Conservation (phyloP, 2,888 invertebrate genomes). For the Phengaris alcon region DNA sequence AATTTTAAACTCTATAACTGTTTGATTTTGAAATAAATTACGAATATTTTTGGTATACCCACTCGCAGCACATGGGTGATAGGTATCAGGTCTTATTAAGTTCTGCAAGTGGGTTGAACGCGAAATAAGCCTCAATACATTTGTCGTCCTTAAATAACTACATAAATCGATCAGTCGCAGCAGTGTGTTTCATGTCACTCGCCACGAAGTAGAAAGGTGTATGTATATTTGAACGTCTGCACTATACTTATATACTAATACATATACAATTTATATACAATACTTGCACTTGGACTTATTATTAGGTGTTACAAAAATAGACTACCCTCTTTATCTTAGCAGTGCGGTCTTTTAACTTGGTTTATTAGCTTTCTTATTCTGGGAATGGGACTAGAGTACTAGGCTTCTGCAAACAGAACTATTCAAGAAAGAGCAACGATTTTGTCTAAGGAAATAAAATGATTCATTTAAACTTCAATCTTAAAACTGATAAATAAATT, state of each 20-base stretch:
- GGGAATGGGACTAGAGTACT: background rate
- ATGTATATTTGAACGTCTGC: conserved; percentile 20
- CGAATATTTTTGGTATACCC: too few relatives aligned
- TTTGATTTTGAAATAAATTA: too few relatives aligned
- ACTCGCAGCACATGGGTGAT: too few relatives aligned
- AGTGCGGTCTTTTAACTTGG: background rate
- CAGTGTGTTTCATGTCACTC: conserved; percentile 14
- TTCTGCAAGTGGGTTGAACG: background rate
- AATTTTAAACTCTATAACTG: too few relatives aligned
- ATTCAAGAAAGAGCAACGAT: too few relatives aligned
- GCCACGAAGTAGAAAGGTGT: background rate
- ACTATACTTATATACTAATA: too few relatives aligned
- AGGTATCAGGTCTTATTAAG: too few relatives aligned
- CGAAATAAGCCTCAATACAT: background rate
- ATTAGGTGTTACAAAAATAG: conserved; percentile 28
- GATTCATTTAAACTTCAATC: too few relatives aligned
- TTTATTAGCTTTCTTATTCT: conserved; percentile 2
- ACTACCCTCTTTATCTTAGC: conserved; percentile 27
- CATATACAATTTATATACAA: too few relatives aligned
- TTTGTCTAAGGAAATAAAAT: too few relatives aligned
- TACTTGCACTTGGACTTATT: conserved; percentile 28
- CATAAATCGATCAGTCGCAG: conserved; percentile 19
- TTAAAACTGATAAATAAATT: too few relatives aligned
- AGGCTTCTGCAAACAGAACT: background rate
- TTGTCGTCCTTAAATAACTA: conserved; percentile 5